Evolutionary conservation across 2,113 vertebrate species (phyloP), one percentile per base, ranked within the genome.

Genomic region (Potamarius usumacintae): DNA sequence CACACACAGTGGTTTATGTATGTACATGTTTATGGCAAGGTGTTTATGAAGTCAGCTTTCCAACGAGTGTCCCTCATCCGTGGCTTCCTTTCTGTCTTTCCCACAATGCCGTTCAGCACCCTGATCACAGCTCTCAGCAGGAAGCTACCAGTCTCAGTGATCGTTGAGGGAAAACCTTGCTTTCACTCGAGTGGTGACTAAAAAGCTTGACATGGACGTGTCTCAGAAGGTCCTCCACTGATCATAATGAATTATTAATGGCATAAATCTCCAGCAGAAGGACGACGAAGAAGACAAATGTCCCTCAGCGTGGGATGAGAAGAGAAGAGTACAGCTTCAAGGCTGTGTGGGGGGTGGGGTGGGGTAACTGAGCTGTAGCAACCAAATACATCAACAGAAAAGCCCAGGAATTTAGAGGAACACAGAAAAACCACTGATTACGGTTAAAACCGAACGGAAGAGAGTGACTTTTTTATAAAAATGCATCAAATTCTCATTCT

Each of bases 171-270:
- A 50, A 60, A 81, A 80, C 60, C 57, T 25, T 48, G 77, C 42
- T 65, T 83, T 67, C 48, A 82, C 79, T 72, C 55, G 15, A 82
- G 42, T 42, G 30, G 52, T 80, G 25, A 76, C 89, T 53, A 84
- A 86, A 88, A 58, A 84, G 55, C 85, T 83, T 5, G 48, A 81
- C 86, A 82, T 34, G 30, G 53, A 52, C n/a, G 22, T 76, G 42
- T 86, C 71, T 82, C n/a, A 84, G 72, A 88, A 87, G 87, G 85
- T 89, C 85, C 84, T 89, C 34, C 12, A 74, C 48, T 60, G 60
- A 88, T 72, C 84, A 62, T 90, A 65, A 87, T 90, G 87, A 90
- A 89, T 89, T 87, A 90, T 90, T 90, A 87, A 90, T 89, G 82
- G 71, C 86, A 86, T 90, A 90, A 88, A 88, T 90, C 85, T 90